Conservation (phyloP, 2,113 vertebrate species). For the Petromus typicus region DNA sequence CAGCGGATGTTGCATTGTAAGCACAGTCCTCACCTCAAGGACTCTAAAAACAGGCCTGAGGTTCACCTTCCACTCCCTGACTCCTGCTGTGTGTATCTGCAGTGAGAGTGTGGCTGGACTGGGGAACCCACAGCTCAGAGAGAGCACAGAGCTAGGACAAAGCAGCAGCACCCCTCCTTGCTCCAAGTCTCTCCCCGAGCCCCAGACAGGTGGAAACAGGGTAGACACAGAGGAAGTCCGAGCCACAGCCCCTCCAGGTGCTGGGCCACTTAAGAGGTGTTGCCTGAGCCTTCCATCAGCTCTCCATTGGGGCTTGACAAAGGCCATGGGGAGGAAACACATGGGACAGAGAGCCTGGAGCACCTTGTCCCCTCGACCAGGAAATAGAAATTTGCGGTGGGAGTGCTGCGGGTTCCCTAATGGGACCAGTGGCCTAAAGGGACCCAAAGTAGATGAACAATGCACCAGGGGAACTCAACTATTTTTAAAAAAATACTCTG, state of each 20-base stretch:
- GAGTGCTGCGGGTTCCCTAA: neutral
- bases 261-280: neutral
- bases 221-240: neutral
- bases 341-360: neutral
- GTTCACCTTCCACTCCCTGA: neutral
- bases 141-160: neutral
- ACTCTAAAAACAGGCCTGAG: neutral
- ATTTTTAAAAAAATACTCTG: neutral
- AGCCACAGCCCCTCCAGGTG: accelerated
- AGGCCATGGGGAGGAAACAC: neutral
- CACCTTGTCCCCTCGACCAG: neutral
- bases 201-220: neutral
- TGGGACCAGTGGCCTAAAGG: neutral
- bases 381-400: neutral
- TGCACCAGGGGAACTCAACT: neutral
- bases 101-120: neutral
- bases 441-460: neutral
- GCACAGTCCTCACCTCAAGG: neutral
- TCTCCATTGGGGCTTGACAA: neutral
- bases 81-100: neutral
- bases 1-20: neutral
- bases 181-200: neutral
- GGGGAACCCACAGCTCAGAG: too few relatives aligned
- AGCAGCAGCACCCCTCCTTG: neutral
- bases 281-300: too few relatives aligned